Evolutionary conservation across 2,797 vertebrate species (phyloP).

Genomic region (Oryzias dopingdopingensis): DNA sequence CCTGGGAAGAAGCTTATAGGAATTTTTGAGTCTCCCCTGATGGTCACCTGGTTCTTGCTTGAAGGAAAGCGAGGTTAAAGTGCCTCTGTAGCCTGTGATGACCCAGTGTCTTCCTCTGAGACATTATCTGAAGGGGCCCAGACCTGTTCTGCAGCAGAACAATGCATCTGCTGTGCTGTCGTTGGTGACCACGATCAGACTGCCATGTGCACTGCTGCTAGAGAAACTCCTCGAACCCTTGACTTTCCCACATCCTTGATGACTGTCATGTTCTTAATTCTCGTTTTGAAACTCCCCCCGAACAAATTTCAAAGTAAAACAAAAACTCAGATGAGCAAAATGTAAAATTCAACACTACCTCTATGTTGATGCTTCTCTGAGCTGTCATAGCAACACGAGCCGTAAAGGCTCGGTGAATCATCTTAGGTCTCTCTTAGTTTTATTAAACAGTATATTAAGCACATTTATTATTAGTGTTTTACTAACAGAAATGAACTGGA

Average conservation of each 20-base stretch:
- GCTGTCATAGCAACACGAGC: too few species aligned
- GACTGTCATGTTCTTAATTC: slow-evolving; percentile 12
- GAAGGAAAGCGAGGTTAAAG: slow-evolving; percentile 11
- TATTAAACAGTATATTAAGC: too few species aligned
- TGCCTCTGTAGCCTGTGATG: slow-evolving; percentile 14
- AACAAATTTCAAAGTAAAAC: slow-evolving; percentile 4
- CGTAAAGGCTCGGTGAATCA: too few species aligned
- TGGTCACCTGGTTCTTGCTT: not conserved
- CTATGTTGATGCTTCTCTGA: too few species aligned
- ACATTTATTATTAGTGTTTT: too few species aligned
- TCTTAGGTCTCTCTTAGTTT: too few species aligned
- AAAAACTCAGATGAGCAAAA: too few species aligned
- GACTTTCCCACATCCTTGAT: slow-evolving; percentile 12
- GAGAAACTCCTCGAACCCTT: slow-evolving; percentile 23
- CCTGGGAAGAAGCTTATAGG: not conserved
- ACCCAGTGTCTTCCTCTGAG: slow-evolving; percentile 43
- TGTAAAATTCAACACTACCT: too few species aligned
- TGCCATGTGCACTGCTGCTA: slow-evolving; percentile 49
- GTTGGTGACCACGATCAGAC: slow-evolving; percentile 1
- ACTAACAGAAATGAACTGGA: too few species aligned
- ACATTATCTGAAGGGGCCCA: slow-evolving; percentile 24
- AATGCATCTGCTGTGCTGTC: slow-evolving; percentile 2
- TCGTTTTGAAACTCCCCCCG: slow-evolving; percentile 1
- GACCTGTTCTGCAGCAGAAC: slow-evolving; percentile 15
- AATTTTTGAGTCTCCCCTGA: slow-evolving; percentile 11